Conservation (phyloP, 2,888 invertebrate genomes). For the Diaprepes abbreviatus region DNA sequence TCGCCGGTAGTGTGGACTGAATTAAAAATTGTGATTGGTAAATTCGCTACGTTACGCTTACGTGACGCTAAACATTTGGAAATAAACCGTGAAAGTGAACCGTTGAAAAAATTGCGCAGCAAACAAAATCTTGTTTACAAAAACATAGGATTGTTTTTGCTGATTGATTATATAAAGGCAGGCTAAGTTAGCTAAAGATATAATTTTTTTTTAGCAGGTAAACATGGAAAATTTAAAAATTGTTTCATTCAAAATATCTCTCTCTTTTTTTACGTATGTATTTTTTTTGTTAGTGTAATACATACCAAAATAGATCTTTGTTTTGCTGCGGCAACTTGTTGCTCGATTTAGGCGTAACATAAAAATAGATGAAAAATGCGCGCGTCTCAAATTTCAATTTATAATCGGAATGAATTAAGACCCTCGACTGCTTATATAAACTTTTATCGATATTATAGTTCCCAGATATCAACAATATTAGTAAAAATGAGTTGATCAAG, state of each 20-base stretch:
- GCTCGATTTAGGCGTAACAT: constrained; percentile 39
- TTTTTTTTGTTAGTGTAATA: background rate
- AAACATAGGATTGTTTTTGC: constrained; percentile 1
- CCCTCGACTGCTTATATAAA: no score
- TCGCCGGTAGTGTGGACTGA: constrained; percentile 12
- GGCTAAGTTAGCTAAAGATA: background rate
- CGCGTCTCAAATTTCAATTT: constrained; percentile 27
- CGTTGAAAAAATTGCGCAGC: constrained; percentile 18
- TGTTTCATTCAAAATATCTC: no score
- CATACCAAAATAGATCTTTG: constrained; percentile 29
- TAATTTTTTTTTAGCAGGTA: background rate
- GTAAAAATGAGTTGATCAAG: no score
- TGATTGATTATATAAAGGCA: constrained; percentile 12
- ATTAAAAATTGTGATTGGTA: background rate
- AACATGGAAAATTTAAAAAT: background rate
- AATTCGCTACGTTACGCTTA: constrained; percentile 18
- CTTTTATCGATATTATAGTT: no score
- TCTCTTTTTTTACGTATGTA: background rate
- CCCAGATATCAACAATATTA: no score
- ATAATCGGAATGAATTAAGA: no score
- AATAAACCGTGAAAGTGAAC: constrained; percentile 29
- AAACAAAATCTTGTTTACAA: constrained; percentile 18
- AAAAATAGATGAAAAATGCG: constrained; percentile 32
- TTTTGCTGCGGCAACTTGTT: constrained; percentile 38
- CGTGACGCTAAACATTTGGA: constrained; percentile 5